Evolutionary conservation across 2,888 invertebrate species (phyloP).

Genomic region (Tethea ocularis): DNA sequence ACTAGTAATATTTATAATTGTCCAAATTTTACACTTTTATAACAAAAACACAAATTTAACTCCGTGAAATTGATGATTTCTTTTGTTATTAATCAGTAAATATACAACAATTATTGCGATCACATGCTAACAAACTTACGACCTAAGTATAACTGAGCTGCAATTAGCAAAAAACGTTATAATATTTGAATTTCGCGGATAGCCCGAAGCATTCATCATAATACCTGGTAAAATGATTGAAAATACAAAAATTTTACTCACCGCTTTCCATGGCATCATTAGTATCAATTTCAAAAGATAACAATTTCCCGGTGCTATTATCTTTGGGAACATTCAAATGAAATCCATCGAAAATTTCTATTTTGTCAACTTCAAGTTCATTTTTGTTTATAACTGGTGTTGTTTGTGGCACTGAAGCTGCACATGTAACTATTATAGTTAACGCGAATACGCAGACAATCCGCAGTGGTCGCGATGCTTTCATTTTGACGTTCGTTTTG

Average conservation of each 20-base stretch:
- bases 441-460: conserved; percentile 41
- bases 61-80: no score
- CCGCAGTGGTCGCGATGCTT: conserved; percentile 50
- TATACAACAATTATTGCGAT: not conserved
- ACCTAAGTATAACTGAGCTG: no score
- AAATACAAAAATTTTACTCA: conserved; percentile 29
- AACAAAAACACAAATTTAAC: no score
- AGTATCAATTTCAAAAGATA: conserved; percentile 67
- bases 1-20: no score
- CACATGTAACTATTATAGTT: conserved; percentile 30
- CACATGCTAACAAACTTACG: not conserved
- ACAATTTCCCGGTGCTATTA: conserved; percentile 48
- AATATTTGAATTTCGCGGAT: no score
- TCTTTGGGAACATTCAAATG: conserved; percentile 56
- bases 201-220: no score
- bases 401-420: conserved; percentile 35
- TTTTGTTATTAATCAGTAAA: no score
- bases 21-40: no score
- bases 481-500: conserved; percentile 62
- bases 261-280: conserved; percentile 53
- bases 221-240: no score
- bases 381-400: conserved; percentile 19
- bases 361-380: conserved; percentile 42
- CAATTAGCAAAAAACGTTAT: no score
- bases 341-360: conserved; percentile 68